Conservation (phyloP, 2,797 vertebrate species). For the Loriculus beryllinus region DNA sequence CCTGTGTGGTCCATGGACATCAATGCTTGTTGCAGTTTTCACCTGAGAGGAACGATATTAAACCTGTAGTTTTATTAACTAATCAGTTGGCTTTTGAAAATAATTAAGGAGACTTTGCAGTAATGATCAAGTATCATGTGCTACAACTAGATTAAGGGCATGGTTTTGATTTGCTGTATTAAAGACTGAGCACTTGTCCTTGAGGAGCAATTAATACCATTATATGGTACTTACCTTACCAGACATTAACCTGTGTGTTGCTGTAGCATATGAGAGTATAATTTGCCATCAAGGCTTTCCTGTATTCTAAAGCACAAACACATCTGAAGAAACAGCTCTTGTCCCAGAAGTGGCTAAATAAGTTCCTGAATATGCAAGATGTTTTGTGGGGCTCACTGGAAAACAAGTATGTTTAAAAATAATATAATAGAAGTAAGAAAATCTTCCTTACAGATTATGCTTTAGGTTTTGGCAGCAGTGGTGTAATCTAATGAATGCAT, state of each 20-base stretch:
- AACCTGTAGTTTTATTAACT: background rate
- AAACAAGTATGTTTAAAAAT: background rate
- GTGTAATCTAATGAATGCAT: background rate
- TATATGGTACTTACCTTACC: background rate
- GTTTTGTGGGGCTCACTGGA: background rate
- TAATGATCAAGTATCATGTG: background rate
- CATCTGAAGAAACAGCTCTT: background rate
- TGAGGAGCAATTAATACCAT: background rate
- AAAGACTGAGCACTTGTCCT: background rate
- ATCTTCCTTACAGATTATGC: background rate
- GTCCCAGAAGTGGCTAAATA: background rate
- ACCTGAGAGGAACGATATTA: background rate
- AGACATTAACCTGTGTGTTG: background rate
- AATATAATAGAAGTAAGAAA: background rate
- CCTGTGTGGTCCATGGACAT: background rate
- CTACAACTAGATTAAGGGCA: background rate
- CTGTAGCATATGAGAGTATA: background rate
- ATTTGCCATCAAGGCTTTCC: background rate
- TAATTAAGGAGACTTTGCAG: background rate
- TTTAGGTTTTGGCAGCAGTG: background rate
- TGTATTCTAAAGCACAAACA: background rate
- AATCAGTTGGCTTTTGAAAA: background rate
- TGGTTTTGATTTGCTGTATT: background rate
- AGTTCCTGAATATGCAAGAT: background rate
- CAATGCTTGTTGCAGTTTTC: conserved; percentile 5